Percentiles rank a stretch among this genome's conserved stretches.
Evolutionary conservation across 2,888 invertebrate species (phyloP).

Genomic region (Boloria selene): DNA sequence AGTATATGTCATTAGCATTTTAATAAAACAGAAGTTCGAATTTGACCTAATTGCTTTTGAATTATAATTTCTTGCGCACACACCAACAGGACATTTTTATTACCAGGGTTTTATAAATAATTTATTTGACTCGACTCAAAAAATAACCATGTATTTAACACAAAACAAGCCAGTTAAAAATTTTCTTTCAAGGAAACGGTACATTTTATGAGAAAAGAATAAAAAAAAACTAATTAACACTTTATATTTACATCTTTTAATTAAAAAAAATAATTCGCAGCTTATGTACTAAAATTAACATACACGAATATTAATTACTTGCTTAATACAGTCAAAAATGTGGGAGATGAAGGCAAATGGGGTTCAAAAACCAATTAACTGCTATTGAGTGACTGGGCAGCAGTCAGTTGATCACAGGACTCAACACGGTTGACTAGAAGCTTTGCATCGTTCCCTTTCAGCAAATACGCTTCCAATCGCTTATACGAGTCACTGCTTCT

Average conservation of each 20-base stretch:
- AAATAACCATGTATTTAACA: not conserved
- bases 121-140: too few relatives aligned
- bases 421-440: slow-evolving; percentile 65
- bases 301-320: slow-evolving; percentile 13
- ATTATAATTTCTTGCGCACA: too few relatives aligned
- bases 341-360: slow-evolving; percentile 19
- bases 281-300: slow-evolving; percentile 1
- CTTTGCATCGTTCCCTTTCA: slow-evolving; percentile 63
- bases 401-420: slow-evolving; percentile 55
- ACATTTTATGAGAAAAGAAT: not conserved
- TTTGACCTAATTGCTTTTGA: too few relatives aligned
- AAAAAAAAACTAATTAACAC: not conserved
- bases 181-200: not conserved
- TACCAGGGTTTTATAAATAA: too few relatives aligned
- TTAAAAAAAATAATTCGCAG: not conserved
- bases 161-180: not conserved
- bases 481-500: slow-evolving; percentile 70
- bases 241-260: not conserved
- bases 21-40: too few relatives aligned
- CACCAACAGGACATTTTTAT: too few relatives aligned
- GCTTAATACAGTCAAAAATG: slow-evolving; percentile 18
- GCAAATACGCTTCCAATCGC: slow-evolving; percentile 61
- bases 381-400: slow-evolving; percentile 61
- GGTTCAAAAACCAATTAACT: slow-evolving; percentile 44
- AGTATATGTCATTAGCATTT: too few relatives aligned